Evolutionary conservation across 2,113 vertebrate genomes (phyloP).

Genomic region (Heptranchias perlo): DNA sequence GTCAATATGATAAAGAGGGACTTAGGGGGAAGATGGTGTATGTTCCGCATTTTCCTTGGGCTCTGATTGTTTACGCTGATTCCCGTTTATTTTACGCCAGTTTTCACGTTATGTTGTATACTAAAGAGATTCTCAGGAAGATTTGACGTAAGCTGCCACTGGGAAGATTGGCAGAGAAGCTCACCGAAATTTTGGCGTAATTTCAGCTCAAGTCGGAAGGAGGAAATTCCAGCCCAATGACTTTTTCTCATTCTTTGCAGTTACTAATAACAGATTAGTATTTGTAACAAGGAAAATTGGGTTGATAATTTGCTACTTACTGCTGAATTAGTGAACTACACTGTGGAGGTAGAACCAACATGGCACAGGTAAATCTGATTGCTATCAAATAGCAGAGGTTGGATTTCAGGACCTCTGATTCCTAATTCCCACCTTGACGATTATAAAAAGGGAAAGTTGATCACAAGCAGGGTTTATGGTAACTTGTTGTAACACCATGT

Average conservation of each 20-base stretch:
- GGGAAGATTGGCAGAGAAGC: not conserved
- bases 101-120: not conserved
- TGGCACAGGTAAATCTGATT: not conserved
- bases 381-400: not conserved
- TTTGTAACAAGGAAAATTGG: not conserved
- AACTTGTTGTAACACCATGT: not conserved
- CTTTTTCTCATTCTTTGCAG: not conserved
- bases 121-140: not conserved
- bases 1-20: not conserved
- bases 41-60: not conserved
- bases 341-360: not conserved
- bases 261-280: not conserved
- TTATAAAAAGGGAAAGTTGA: not conserved
- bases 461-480: not conserved
- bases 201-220: not conserved
- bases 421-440: not conserved
- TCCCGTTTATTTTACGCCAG: not conserved
- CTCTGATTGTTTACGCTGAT: not conserved
- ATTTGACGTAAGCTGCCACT: not conserved
- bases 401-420: not conserved
- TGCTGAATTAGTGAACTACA: not conserved
- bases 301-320: not conserved
- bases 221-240: not conserved
- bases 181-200: not conserved
- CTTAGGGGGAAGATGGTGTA: not conserved